Base-by-base conservation (phyloP, 2,888 invertebrate species). In the Cynaeus angustus region DNA sequence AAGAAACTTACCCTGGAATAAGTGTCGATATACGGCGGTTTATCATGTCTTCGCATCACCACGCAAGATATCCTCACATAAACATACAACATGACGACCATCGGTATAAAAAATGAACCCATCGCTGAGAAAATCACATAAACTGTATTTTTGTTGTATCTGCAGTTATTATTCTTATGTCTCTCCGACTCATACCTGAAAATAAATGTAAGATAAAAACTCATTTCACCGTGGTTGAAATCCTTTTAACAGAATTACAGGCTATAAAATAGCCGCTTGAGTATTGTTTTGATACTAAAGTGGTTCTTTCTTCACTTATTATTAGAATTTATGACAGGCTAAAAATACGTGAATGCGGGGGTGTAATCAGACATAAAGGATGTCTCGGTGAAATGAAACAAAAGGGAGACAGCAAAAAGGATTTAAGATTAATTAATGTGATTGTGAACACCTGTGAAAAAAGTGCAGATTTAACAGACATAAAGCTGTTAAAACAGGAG, bases 71-170 rank as follows among this genome's bases (percentile, higher is more conserved):
- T 95, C 81, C 93, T 89, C 8, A 94, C 93, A 85, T 98, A 98
- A 9, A 98, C 95, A 81, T 96, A 95, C 56, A 98, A 90, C 97
- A 99, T 98, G 9, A 98, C 95, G 16, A 94, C 89, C 90, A 98
- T 95, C 0, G 98, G 98, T 37, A 97, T 89, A 86, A 97, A 98
- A 87, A 98, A 98, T 1, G 97, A 97, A 0, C 98, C 95, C 90
- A 95, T 93, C 3, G 98, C 98, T 0, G 97, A 97, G 83, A 97
- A 94, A 62, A 98, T 93, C 37, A 98, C 98, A 86, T 98, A 98
- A n/a, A 94, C 92, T 41, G 94, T 91, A 83, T 96, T 96, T 81
- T 96, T 92, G 84, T 96, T 96, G 86, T 98, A 94, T 9, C 94
- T 89, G 83, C 98, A 98, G 48, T 83, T 89, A 69, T 88, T 89